Evolutionary conservation across 2,888 invertebrate genomes (phyloP).

Genomic region (Epirrhoe alternata): DNA sequence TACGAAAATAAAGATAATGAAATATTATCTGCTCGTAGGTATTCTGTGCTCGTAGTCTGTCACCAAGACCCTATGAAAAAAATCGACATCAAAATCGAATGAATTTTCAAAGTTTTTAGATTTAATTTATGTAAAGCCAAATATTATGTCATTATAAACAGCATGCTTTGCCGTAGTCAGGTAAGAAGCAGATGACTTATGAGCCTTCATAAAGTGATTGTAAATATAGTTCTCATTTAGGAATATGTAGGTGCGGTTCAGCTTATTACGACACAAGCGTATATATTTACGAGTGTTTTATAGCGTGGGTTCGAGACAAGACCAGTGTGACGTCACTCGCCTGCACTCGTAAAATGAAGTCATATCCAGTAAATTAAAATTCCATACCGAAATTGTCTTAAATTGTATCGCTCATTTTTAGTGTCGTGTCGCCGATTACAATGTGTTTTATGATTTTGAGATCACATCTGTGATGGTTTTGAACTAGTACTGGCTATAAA

Average conservation of each 20-base stretch:
- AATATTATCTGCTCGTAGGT: too few relatives aligned
- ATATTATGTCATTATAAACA: too few relatives aligned
- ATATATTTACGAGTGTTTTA: slow-evolving; percentile 36
- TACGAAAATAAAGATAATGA: too few relatives aligned
- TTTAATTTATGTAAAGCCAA: too few relatives aligned
- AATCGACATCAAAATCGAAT: too few relatives aligned
- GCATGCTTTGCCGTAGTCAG: too few relatives aligned
- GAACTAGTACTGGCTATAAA: background rate
- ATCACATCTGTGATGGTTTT: slow-evolving; percentile 1
- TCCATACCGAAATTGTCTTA: slow-evolving; percentile 23
- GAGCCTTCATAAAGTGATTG: background rate
- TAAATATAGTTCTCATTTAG: slow-evolving; percentile 9
- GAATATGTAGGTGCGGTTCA: slow-evolving; percentile 12
- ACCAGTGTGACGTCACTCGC: slow-evolving; percentile 34
- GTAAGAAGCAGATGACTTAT: background rate
- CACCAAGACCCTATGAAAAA: too few relatives aligned
- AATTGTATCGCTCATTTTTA: slow-evolving; percentile 22
- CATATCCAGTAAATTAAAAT: slow-evolving; percentile 36
- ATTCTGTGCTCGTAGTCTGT: too few relatives aligned
- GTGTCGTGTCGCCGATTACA: slow-evolving; percentile 5
- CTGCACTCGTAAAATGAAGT: slow-evolving; percentile 34
- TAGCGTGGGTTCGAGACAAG: slow-evolving; percentile 30
- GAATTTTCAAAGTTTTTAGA: too few relatives aligned
- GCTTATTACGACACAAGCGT: slow-evolving; percentile 36
- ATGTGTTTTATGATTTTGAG: slow-evolving; percentile 3